Evolutionary conservation across 2,113 vertebrate species (phyloP).

Genomic region (Neogale vison): DNA sequence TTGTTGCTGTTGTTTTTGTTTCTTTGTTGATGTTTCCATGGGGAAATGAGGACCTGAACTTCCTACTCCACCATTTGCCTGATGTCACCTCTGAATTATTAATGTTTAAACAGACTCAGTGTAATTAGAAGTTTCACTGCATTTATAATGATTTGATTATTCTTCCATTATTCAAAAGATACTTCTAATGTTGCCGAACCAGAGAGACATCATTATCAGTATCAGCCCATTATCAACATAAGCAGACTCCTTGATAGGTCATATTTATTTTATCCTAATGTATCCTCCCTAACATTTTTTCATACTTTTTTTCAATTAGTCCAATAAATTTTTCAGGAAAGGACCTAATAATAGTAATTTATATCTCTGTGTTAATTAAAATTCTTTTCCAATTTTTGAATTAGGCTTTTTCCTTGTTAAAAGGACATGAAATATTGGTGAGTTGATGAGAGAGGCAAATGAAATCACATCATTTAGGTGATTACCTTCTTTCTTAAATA

Average conservation of each 20-base stretch:
- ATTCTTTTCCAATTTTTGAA: not conserved
- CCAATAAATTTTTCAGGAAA: not conserved
- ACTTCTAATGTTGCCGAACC: not conserved
- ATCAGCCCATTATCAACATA: not conserved
- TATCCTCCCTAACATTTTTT: not conserved
- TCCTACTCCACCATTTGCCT: not conserved
- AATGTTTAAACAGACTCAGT: not conserved
- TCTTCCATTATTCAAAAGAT: constrained; percentile 36
- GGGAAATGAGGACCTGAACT: not conserved
- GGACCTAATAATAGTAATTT: not conserved
- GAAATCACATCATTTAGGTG: not conserved
- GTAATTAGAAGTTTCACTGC: not conserved
- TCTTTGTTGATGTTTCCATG: constrained; percentile 11
- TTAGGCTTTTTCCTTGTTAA: not conserved
- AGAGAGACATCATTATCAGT: not conserved
- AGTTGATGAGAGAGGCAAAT: not conserved
- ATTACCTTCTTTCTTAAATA: not conserved
- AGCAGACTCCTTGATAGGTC: not conserved
- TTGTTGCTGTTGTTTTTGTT: not conserved
- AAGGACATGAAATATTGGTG: not conserved
- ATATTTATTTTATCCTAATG: constrained; percentile 23
- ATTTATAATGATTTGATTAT: not conserved
- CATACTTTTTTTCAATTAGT: not conserved
- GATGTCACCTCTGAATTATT: not conserved
- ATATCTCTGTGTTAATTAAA: not conserved